Evolutionary conservation across 1,140 invertebrate species (phyloP).

Genomic region (Neuroterus valhalla): DNA sequence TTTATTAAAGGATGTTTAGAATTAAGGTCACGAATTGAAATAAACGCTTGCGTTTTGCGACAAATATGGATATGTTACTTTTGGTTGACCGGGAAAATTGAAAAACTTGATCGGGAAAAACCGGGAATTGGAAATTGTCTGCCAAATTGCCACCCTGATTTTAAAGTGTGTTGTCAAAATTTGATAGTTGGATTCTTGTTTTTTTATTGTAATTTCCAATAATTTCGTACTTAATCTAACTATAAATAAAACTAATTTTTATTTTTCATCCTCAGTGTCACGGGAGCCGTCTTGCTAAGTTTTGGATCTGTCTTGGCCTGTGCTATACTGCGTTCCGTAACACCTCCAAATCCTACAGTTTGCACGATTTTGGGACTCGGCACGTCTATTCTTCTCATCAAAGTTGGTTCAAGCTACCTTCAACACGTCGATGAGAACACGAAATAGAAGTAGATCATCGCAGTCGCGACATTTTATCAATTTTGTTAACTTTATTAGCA

Average conservation of each 20-base stretch:
- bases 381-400: conserved; percentile 77
- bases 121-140: too few species aligned
- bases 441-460: conserved; percentile 39
- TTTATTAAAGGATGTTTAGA: too few species aligned
- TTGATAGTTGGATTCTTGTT: too few species aligned
- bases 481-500: conserved; percentile 12
- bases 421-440: conserved; percentile 69
- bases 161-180: too few species aligned
- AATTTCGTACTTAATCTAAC: too few species aligned
- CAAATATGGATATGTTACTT: too few species aligned
- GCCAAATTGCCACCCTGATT: too few species aligned
- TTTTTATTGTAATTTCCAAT: too few species aligned
- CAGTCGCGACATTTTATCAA: neutral
- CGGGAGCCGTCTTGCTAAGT: conserved; percentile 80
- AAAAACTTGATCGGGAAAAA: too few species aligned
- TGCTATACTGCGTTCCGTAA: conserved; percentile 81
- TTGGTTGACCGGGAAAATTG: too few species aligned
- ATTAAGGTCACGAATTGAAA: too few species aligned
- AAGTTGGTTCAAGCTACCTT: conserved; percentile 78
- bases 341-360: conserved; percentile 79
- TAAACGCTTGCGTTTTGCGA: too few species aligned
- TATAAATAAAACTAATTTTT: conserved; percentile 19
- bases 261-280: conserved; percentile 35
- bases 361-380: conserved; percentile 79
- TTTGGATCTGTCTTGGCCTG: conserved; percentile 84